Conservation (phyloP, 2,113 vertebrate species). For the Lophotis ruficrista region DNA sequence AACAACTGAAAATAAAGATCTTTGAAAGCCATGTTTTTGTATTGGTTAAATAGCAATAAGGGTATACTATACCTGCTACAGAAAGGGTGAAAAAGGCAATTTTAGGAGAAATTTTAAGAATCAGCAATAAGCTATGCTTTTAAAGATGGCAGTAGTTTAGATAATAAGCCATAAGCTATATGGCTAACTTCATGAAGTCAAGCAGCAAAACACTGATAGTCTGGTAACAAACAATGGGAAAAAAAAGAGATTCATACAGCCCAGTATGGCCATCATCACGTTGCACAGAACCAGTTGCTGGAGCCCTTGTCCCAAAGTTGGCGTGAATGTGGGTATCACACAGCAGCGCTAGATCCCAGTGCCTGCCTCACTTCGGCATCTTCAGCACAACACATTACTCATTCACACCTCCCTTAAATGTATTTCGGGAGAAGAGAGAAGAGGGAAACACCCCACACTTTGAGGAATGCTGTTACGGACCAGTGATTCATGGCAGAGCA, state of each 20-base stretch:
- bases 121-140: background rate
- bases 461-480: background rate
- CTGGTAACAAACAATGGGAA: background rate
- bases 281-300: background rate
- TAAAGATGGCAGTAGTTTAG: background rate
- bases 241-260: background rate
- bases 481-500: background rate
- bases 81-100: background rate
- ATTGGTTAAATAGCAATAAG: background rate
- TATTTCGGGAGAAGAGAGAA: background rate
- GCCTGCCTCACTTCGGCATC: background rate
- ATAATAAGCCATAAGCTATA: background rate
- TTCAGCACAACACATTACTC: background rate
- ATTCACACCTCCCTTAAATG: background rate
- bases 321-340: rapidly evolving
- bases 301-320: rapidly evolving
- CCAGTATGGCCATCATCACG: background rate
- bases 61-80: background rate
- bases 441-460: background rate
- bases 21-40: background rate
- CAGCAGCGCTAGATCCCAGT: background rate
- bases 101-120: background rate
- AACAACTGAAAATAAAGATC: background rate
- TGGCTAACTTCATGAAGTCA: background rate
- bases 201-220: background rate